Evolutionary conservation across 2,888 invertebrate species (phyloP).

Genomic region (Eilema griseolum): DNA sequence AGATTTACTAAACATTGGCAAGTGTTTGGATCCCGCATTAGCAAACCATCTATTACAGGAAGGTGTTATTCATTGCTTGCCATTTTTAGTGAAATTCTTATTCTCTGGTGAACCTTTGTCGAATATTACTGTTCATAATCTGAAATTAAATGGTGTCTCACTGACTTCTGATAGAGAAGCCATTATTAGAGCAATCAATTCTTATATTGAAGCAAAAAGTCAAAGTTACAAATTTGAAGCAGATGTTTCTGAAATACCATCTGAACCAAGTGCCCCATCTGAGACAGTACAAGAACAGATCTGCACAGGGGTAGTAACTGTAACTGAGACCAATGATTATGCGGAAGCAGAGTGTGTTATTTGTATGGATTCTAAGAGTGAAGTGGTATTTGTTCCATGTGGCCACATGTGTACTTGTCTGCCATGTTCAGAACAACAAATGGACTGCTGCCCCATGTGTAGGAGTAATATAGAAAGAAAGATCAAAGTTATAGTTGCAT

Average conservation of each 20-base stretch:
- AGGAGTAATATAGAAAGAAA: conserved; percentile 90
- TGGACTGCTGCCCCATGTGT: conserved; percentile 93
- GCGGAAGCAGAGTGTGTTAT: conserved; percentile 92
- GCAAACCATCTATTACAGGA: conserved; percentile 90
- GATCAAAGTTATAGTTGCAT: conserved; percentile 88
- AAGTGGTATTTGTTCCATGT: conserved; percentile 94
- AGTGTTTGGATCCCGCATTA: conserved; percentile 89
- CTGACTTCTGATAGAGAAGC: conserved; percentile 86
- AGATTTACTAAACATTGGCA: conserved; percentile 87
- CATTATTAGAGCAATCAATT: conserved; percentile 88
- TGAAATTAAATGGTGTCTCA: conserved; percentile 87
- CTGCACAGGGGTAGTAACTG: conserved; percentile 70
- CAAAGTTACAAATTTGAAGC: conserved; percentile 60
- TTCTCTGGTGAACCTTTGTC: conserved; percentile 84
- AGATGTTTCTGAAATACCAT: conserved; percentile 27
- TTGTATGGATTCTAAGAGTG: conserved; percentile 91
- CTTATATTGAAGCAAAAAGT: conserved; percentile 82
- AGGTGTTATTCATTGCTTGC: conserved; percentile 92
- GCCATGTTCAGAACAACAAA: conserved; percentile 88
- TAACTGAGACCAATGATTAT: conserved; percentile 62
- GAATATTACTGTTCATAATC: conserved; percentile 85
- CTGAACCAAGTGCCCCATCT: conserved; percentile 65
- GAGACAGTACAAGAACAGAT: conserved; percentile 58
- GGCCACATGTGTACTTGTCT: conserved; percentile 95
- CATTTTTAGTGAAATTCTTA: conserved; percentile 89